Percentiles rank a stretch among this genome's conserved stretches.
phyloP scores from a whole-genome alignment of 2,113 vertebrate species.

The Glaucomys volans region DNA sequence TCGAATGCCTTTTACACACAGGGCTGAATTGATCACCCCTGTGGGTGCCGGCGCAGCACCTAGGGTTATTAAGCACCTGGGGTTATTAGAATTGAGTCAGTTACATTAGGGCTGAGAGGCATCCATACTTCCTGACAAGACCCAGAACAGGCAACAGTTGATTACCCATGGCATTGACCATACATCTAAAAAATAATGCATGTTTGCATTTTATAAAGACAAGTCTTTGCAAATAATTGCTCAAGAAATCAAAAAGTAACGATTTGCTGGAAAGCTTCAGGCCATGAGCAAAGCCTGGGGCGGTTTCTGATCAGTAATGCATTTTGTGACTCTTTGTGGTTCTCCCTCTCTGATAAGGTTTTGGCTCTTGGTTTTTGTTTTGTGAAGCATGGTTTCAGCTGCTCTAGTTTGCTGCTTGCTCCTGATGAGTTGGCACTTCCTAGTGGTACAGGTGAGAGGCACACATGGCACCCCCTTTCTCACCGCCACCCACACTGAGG shows the following conservation, averaged over 20 bases:
- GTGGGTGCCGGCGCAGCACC: background rate
- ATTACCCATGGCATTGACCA: background rate
- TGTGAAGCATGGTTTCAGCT: background rate
- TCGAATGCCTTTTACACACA: background rate
- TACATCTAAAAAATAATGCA: constrained; percentile 56
- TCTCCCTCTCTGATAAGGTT: background rate
- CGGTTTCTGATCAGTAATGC: constrained; percentile 52
- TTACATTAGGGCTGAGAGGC: background rate
- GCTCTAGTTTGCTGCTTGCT: background rate
- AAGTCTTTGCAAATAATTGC: constrained; percentile 16
- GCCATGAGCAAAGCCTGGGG: background rate
- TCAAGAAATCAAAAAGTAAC: constrained; percentile 41
- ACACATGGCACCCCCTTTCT: background rate
- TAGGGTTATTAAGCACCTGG: background rate
- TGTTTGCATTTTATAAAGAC: constrained; percentile 14
- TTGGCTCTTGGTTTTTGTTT: too few relatives aligned
- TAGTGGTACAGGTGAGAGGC: background rate
- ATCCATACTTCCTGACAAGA: background rate
- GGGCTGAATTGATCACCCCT: background rate
- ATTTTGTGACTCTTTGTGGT: background rate
- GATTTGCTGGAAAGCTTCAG: background rate
- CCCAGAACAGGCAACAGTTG: background rate
- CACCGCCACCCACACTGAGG: background rate
- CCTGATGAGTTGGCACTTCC: background rate
- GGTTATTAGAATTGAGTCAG: background rate